A percentile compares a stretch with the other conserved stretches of the same genome.
Conservation (phyloP, 2,113 vertebrate genomes). For the Rhinichthys klamathensis region DNA sequence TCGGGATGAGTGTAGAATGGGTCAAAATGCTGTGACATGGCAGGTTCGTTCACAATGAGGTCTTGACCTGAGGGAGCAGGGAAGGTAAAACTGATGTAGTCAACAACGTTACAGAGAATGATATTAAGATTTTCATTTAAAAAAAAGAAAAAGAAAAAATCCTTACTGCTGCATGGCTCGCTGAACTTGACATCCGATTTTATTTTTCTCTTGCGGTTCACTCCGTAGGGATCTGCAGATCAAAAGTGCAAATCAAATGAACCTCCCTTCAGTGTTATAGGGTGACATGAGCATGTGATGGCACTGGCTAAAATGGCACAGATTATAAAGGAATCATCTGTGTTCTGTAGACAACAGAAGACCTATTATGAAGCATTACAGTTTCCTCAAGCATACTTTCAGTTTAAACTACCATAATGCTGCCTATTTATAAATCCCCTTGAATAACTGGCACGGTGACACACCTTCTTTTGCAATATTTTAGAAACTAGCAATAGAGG, state of each 20-base stretch:
- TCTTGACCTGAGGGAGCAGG: constrained; percentile 50
- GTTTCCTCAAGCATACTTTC: constrained; percentile 1
- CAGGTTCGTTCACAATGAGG: constrained; percentile 54
- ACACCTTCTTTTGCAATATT: neutral
- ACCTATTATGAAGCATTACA: neutral
- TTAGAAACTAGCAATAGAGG: neutral
- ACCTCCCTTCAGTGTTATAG: neutral
- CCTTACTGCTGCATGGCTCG: constrained; percentile 69
- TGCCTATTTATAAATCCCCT: neutral
- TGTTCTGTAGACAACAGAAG: neutral
- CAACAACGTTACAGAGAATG: neutral
- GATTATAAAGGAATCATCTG: neutral
- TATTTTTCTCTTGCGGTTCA: constrained; percentile 76
- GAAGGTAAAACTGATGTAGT: constrained; percentile 19
- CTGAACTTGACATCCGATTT: constrained; percentile 69
- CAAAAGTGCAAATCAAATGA: constrained; percentile 25
- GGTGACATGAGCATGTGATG: neutral
- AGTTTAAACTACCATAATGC: neutral
- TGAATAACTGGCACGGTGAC: neutral
- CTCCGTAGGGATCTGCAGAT: constrained; percentile 77
- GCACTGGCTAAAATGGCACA: too few relatives aligned
- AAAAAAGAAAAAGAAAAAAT: neutral
- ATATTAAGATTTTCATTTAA: neutral
- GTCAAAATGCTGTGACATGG: constrained; percentile 42
- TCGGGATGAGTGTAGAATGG: constrained; percentile 44